A percentile compares a stretch with the other conserved stretches of the same genome.
Conservation (phyloP, 2,797 vertebrate species). For the Oreortyx pictus region DNA sequence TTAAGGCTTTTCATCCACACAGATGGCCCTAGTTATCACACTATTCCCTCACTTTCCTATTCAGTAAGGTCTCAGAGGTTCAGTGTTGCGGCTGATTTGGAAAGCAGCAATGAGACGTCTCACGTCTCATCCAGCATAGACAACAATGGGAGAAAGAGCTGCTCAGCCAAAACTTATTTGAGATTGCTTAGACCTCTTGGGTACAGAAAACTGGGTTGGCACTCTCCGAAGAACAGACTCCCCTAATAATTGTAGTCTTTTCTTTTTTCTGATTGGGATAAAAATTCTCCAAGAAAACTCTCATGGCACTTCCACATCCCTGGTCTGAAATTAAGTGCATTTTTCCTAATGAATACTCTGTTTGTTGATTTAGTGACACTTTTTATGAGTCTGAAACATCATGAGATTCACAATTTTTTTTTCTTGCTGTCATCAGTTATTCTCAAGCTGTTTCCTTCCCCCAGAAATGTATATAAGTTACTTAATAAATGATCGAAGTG, state of each 20-base stretch:
- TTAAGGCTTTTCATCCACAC: background rate
- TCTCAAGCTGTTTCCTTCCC: background rate
- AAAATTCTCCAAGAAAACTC: conserved; percentile 59
- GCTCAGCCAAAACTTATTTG: conserved; percentile 53
- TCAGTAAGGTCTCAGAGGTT: conserved; percentile 41
- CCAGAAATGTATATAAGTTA: background rate
- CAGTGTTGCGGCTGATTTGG: background rate
- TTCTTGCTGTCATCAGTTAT: background rate
- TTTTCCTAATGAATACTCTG: conserved; percentile 64
- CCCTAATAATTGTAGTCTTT: conserved; percentile 56
- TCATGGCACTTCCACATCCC: conserved; percentile 48
- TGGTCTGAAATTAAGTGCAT: conserved; percentile 63
- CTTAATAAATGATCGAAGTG: background rate
- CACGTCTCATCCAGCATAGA: background rate
- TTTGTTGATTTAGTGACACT: conserved; percentile 65
- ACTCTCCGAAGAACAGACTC: conserved; percentile 67
- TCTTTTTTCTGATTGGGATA: conserved; percentile 51
- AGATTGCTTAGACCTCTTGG: conserved; percentile 66
- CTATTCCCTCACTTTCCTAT: background rate
- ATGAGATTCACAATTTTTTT: background rate
- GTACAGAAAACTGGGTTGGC: conserved; percentile 69
- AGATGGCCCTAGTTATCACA: background rate
- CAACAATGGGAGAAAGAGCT: background rate
- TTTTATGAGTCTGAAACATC: conserved; percentile 3
- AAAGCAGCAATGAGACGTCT: background rate